Base-by-base conservation (phyloP, 2,888 invertebrate species). In the Sminthurinus aureus region DNA sequence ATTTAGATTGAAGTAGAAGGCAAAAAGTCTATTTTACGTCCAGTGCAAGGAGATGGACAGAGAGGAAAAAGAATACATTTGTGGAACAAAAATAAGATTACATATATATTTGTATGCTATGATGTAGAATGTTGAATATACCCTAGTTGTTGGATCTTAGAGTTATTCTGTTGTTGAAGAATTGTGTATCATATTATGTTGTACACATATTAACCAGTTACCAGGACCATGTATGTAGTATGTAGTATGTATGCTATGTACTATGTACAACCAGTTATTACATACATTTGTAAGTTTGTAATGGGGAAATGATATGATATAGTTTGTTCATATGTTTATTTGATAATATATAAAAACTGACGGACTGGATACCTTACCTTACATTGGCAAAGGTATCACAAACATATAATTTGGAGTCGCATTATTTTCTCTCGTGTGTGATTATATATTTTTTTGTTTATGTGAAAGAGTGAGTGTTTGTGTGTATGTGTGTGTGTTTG, bases 361-460 rank as follows among this genome's bases (percentile, higher is more conserved):
- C 75, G 75, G 75, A 75, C 51, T 75, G 51, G 75, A 75, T 75
- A 75, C 75, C 15, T 75, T 75, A 75, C 75, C 15, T 75, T 75
- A 75, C 85, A 86, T 86, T 86, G 85, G 85, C 85, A 85, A 84
- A 84, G 84, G 84, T 84, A 83, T 85, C 84, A 85, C 84, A 83
- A 85, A 86, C 86, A 75, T 86, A 84, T 86, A 86, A 86, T 86
- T 86, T 86, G 78, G 85, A 86, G 84, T 85, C 86, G 83, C 86
- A 86, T 86, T 86, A 85, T 85, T 86, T 86, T 86, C 84, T 84
- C 83, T 86, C 86, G 85, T 85, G 85, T 85, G 86, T 85, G 86
- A 86, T 85, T 85, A 85, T 84, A 78, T 86, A 84, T 85, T 86
- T 74, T 82, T 78, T 84, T 38, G 38, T 38, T 38, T 38, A 38